Conservation (phyloP, 2,888 invertebrate genomes). For the Lucinisca nassula region DNA sequence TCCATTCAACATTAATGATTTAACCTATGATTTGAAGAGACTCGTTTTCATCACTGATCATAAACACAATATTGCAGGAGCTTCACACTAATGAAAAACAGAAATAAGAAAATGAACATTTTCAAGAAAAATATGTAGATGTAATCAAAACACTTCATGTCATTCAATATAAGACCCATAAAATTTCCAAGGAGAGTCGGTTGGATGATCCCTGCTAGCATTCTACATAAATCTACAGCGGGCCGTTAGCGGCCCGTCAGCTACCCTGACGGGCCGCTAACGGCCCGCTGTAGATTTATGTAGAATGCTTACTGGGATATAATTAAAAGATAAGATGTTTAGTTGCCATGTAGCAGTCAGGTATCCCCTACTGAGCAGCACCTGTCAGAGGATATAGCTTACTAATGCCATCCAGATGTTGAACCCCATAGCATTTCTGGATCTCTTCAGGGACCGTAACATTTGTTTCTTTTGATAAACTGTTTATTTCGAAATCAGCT, state of each 20-base stretch:
- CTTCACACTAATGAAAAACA: neutral
- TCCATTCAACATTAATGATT: no score
- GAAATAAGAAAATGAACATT: neutral
- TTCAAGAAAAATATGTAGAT: neutral
- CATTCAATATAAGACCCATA: neutral
- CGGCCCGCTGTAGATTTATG: no score
- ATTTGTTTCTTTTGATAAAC: neutral
- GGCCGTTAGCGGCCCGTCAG: no score
- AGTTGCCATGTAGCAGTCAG: neutral
- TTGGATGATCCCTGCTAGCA: no score
- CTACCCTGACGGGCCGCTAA: no score
- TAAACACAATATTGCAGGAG: neutral
- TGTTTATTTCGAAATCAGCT: neutral
- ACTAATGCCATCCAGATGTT: neutral
- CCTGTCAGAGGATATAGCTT: neutral
- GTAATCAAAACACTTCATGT: neutral
- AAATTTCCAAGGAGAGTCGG: neutral
- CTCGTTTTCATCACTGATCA: no score
- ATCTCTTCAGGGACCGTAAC: neutral
- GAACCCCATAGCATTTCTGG: neutral
- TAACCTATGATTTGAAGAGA: no score
- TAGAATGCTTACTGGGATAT: no score
- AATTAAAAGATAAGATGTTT: conserved; percentile 4
- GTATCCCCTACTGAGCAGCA: neutral
- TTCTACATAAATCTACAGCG: no score